Base-by-base conservation (phyloP, 2,888 invertebrate species). In the Neelides folsomi region DNA sequence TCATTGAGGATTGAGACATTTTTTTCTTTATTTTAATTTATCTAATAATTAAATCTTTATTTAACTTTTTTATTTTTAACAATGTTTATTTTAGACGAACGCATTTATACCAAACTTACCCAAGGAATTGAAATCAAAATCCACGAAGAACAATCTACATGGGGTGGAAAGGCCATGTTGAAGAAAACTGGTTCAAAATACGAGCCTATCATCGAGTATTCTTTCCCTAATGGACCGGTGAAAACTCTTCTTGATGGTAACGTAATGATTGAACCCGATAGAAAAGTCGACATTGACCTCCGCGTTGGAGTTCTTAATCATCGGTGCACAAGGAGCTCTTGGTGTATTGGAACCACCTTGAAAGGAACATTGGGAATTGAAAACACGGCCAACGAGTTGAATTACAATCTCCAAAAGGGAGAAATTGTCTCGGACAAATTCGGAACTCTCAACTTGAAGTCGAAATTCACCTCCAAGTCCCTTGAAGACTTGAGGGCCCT, bases 161-260 rank as follows among this genome's bases (percentile, higher is more conserved):
- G 79, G 6, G 74, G 74, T 51, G 76, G 72, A 0, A 69, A 68
- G 43, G 74, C 49, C 67, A 69, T 36, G 36, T 16, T 27, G n/a
- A 19, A 19, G 47, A 37, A 35, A 37, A 38, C 36, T 20, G 54
- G 48, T 1, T 41, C 43, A 20, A 71, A 77, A 10, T 84, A 80
- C 68, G 80, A 75, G 56, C 87, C 87, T 0, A 66, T 86, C 0
- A 71, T 85, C 27, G 80, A 82, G 63, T 81, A 79, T 68, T 76
- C 76, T 61, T 66, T 78, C 7, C 81, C 82, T 0, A 75, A 75
- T 13, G 75, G 75, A 37, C 39, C 50, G 6, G 54, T 72, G 40
- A 74, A 76, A 8, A 56, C 53, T 35, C 49, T 64, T 15, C 7
- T 65, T 8, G 57, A 63, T 41, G 66, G 64, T 15, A 56, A 55